Percentiles rank a stretch among this genome's conserved stretches.
phyloP scores from a whole-genome alignment of 2,797 vertebrate species.

The Ceryle rudis region DNA sequence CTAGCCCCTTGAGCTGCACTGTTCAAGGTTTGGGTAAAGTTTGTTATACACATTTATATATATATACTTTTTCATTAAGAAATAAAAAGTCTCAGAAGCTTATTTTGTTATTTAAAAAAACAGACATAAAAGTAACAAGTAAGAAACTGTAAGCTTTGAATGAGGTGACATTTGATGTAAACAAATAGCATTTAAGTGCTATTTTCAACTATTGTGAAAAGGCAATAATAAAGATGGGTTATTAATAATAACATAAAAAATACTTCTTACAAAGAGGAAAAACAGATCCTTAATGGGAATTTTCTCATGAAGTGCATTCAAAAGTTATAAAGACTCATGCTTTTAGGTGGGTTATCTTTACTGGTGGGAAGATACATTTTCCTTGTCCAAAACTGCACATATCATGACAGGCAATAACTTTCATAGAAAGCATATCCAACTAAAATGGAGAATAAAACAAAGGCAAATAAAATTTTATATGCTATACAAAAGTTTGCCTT shows the following conservation, averaged over 20 bases:
- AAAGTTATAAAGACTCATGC: neutral
- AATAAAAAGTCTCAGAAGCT: neutral
- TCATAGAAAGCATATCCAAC: neutral
- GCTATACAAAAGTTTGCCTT: neutral
- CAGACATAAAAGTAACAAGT: neutral
- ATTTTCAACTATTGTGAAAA: neutral
- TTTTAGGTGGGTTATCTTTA: neutral
- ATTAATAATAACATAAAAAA: neutral
- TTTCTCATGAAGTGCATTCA: neutral
- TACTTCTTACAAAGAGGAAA: neutral
- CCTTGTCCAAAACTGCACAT: neutral
- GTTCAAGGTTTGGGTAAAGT: neutral
- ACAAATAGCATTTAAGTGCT: neutral
- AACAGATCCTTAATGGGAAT: neutral
- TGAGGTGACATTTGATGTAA: neutral
- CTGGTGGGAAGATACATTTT: neutral
- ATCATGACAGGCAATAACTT: neutral
- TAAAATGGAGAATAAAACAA: neutral
- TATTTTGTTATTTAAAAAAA: neutral
- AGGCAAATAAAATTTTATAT: neutral
- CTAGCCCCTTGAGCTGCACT: neutral
- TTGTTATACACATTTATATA: neutral
- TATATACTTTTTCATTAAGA: neutral
- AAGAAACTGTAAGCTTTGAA: neutral
- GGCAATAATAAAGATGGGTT: neutral